phyloP scores from a whole-genome alignment of 2,113 vertebrate genomes.

The Cyrtonyx montezumae region DNA sequence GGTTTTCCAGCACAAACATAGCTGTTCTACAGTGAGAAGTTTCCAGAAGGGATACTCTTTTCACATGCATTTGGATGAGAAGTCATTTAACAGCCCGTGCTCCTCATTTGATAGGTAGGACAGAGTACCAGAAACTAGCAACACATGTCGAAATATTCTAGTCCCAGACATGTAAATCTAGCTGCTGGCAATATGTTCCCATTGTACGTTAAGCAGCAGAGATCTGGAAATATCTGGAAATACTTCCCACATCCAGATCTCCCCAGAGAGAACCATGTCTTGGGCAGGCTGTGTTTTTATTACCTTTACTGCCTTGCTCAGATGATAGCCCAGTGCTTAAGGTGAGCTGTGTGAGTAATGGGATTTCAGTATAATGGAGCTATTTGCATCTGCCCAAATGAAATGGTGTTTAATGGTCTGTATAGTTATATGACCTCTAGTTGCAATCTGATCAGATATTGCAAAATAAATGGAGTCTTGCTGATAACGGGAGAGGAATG shows the following conservation, averaged over 20 bases:
- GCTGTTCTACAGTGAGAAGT: slow-evolving; percentile 19
- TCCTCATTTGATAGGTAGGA: background rate
- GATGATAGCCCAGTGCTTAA: slow-evolving; percentile 21
- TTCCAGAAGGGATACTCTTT: slow-evolving; percentile 41
- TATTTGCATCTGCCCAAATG: slow-evolving; percentile 43
- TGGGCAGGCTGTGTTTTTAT: slow-evolving; percentile 46
- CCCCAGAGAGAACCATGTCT: slow-evolving; percentile 47
- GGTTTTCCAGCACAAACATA: slow-evolving; percentile 66
- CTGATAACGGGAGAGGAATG: background rate
- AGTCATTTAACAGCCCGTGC: background rate
- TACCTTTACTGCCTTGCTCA: slow-evolving; percentile 26
- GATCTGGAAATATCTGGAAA: slow-evolving; percentile 64
- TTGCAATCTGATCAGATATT: slow-evolving; percentile 36
- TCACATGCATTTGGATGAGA: slow-evolving; percentile 5
- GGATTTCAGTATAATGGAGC: slow-evolving; percentile 32
- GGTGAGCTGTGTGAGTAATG: slow-evolving; percentile 31
- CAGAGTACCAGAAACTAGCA: background rate
- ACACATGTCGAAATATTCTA: background rate
- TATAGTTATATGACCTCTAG: slow-evolving; percentile 41
- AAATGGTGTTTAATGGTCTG: slow-evolving; percentile 62
- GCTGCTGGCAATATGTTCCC: background rate
- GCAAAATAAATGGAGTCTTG: background rate
- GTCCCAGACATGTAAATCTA: background rate
- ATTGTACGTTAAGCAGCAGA: background rate
- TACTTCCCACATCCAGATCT: slow-evolving; percentile 61